Percentiles rank a stretch among this genome's conserved stretches.
Conservation (phyloP, 2,797 vertebrate genomes). For the Chaetophractus vellerosus region DNA sequence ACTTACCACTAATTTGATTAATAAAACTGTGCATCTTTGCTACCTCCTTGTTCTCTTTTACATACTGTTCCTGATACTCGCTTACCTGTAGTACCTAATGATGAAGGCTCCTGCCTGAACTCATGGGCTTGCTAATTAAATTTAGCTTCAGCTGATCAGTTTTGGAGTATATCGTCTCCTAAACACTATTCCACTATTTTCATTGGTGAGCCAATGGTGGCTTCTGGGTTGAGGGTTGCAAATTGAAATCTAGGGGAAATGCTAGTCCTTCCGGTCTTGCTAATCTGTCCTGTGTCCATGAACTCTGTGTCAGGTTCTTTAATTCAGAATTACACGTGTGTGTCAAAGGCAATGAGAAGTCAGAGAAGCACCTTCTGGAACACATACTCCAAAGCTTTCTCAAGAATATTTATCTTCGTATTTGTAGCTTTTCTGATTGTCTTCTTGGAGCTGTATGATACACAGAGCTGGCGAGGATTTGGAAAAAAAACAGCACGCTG, state of each 20-base stretch:
- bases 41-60: neutral
- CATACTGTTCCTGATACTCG: neutral
- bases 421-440: neutral
- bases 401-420: neutral
- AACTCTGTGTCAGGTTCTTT: neutral
- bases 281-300: neutral
- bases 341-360: neutral
- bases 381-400: neutral
- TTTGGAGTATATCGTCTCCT: neutral
- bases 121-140: neutral
- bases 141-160: neutral
- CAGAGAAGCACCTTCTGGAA: neutral
- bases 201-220: neutral
- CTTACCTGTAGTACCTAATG: neutral
- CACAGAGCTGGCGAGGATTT: neutral
- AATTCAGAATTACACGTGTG: neutral
- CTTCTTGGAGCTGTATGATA: neutral
- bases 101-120: neutral
- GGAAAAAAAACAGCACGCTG: neutral
- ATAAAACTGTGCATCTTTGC: neutral
- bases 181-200: neutral
- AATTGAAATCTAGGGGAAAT: neutral
- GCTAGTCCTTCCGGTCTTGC: neutral
- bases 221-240: neutral
- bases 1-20: neutral